Percentiles rank a stretch among this genome's conserved stretches.
These are phyloP conservation scores for Pagetopsis macropterus DNA, from an alignment of 2,797 vertebrate species.

Conservation along the genomic window DNA sequence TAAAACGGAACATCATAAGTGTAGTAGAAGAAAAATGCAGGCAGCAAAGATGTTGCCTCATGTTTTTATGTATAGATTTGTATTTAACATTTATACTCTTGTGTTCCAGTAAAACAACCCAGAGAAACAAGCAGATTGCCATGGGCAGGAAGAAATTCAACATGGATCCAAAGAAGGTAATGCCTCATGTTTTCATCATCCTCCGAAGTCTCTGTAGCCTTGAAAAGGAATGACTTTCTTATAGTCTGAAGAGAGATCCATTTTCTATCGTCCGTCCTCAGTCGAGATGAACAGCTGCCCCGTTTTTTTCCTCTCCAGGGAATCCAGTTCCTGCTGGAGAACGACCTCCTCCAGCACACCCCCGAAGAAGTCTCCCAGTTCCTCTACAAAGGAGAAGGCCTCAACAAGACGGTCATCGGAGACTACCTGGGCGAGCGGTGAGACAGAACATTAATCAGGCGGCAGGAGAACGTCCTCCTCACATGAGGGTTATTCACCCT, in stretches of 20 bases:
- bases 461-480: slow-evolving; percentile 35
- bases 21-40: not conserved
- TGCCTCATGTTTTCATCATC: not conserved
- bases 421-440: slow-evolving; percentile 97
- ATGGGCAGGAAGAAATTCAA: slow-evolving; percentile 99
- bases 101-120: slow-evolving; percentile 91
- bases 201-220: slow-evolving; percentile 10
- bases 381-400: slow-evolving; percentile 96
- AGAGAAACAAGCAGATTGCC: slow-evolving; percentile 96
- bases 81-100: slow-evolving; percentile 1
- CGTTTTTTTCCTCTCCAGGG: slow-evolving; percentile 80
- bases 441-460: slow-evolving; percentile 52
- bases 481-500: slow-evolving; percentile 52
- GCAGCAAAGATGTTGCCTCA: no score
- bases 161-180: slow-evolving; percentile 98
- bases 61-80: no score
- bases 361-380: slow-evolving; percentile 96
- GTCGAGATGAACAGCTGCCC: slow-evolving; percentile 29
- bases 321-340: slow-evolving; percentile 96
- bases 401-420: slow-evolving; percentile 97
- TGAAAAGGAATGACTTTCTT: not conserved
- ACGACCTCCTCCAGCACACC: slow-evolving; percentile 94
- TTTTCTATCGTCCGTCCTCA: slow-evolving; percentile 15
- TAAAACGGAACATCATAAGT: no score
- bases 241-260: not conserved